Conservation (phyloP, 2,797 vertebrate species). For the Lophius americanus region DNA sequence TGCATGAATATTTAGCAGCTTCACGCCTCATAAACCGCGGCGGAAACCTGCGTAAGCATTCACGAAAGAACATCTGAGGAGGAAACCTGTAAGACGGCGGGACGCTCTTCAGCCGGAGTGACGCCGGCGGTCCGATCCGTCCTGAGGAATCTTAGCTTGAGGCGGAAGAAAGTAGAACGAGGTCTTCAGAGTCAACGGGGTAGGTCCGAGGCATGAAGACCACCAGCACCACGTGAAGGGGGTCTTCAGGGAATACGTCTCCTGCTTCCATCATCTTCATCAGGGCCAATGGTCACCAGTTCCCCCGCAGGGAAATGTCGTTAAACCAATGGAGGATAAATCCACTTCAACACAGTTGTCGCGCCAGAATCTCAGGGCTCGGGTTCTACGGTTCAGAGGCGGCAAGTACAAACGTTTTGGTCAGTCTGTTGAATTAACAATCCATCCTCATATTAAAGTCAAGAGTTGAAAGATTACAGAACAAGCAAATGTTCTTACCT, state of each 20-base stretch:
- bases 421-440: too few relatives aligned
- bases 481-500: too few relatives aligned
- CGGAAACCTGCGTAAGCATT: too few relatives aligned
- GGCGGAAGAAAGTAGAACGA: conserved; percentile 4
- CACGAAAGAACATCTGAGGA: conserved; percentile 19
- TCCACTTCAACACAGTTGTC: conserved; percentile 16
- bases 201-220: conserved; percentile 5
- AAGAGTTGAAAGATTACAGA: too few relatives aligned
- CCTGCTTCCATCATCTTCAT: conserved; percentile 60
- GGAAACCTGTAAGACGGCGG: not conserved
- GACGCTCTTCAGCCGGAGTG: too few relatives aligned
- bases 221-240: conserved; percentile 12
- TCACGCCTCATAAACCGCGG: conserved; percentile 31
- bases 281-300: conserved; percentile 50
- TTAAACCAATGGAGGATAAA: conserved; percentile 46
- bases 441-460: too few relatives aligned
- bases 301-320: conserved; percentile 32
- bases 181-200: not conserved
- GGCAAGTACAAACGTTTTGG: too few relatives aligned
- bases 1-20: conserved; percentile 19
- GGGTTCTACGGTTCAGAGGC: too few relatives aligned
- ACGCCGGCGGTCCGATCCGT: too few relatives aligned
- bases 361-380: too few relatives aligned
- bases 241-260: conserved; percentile 57
- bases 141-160: not conserved